A percentile compares a stretch with the other conserved stretches of the same genome.
phyloP scores from a whole-genome alignment of 2,113 vertebrate species.

The Bagarius yarrelli region DNA sequence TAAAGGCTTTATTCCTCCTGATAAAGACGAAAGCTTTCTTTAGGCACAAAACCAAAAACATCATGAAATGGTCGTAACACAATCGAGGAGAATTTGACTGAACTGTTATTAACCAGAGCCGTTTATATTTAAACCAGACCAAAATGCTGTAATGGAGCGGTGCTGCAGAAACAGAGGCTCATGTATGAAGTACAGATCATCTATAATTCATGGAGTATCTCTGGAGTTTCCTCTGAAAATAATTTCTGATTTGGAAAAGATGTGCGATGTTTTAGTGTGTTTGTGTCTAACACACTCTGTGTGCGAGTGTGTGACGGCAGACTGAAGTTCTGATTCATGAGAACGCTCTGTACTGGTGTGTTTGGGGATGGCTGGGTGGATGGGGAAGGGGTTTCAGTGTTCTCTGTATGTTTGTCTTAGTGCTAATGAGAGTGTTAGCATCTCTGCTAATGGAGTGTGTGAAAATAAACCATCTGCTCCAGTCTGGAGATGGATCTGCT shows the following conservation, averaged over 20 bases:
- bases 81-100: not conserved
- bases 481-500: slow-evolving; percentile 59
- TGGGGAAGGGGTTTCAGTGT: not conserved
- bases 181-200: not conserved
- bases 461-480: slow-evolving; percentile 62
- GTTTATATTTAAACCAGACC: slow-evolving; percentile 1
- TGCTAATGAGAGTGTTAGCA: not conserved
- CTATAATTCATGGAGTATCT: not conserved
- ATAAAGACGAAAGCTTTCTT: not conserved
- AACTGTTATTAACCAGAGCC: not conserved
- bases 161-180: not conserved
- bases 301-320: not conserved
- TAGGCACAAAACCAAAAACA: not conserved
- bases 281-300: not conserved
- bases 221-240: not conserved
- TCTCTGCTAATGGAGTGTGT: slow-evolving; percentile 60
- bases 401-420: not conserved
- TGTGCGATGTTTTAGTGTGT: not conserved
- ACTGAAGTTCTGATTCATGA: not conserved
- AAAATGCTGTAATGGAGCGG: not conserved
- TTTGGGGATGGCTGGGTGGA: no score
- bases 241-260: not conserved
- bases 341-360: no score
- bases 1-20: not conserved
- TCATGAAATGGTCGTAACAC: not conserved